phyloP scores from a whole-genome alignment of 2,797 vertebrate species.

The Sebastes taczanowskii region DNA sequence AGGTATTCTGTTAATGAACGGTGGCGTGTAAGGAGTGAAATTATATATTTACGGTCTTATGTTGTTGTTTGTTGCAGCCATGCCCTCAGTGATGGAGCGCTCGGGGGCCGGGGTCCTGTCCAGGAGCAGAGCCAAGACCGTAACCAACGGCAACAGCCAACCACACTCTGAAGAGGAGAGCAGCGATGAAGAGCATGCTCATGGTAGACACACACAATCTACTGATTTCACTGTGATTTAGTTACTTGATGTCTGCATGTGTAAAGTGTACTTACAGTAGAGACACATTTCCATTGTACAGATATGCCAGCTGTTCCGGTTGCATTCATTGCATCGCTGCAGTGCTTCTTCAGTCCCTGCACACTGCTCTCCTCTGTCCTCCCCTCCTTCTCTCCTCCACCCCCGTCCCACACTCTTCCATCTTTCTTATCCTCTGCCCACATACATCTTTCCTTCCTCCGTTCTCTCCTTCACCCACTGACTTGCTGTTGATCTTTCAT shows the following conservation, averaged over 20 bases:
- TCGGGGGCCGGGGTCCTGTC: constrained; percentile 90
- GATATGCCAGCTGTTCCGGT: constrained; percentile 14
- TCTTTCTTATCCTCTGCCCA: constrained; percentile 53
- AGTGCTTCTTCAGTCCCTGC: constrained; percentile 22
- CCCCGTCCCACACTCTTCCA: constrained; percentile 44
- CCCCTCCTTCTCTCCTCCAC: constrained; percentile 22
- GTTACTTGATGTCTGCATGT: background rate
- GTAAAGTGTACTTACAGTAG: background rate
- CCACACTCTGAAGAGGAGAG: constrained; percentile 91
- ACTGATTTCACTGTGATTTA: background rate
- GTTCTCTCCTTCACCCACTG: constrained; percentile 26
- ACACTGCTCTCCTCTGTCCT: constrained; percentile 25
- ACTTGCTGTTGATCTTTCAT: constrained; percentile 15
- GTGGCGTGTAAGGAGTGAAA: background rate
- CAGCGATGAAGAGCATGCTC: constrained; percentile 92
- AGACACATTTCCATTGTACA: background rate
- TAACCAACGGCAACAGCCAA: constrained; percentile 87
- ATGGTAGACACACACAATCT: constrained; percentile 77
- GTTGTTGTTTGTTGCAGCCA: constrained; percentile 67
- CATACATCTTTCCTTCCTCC: constrained; percentile 25
- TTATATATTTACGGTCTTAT: background rate
- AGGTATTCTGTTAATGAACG: background rate
- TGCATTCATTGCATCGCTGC: constrained; percentile 50
- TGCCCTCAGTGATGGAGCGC: constrained; percentile 95
- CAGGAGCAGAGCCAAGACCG: constrained; percentile 90